A percentile compares a stretch with the other conserved stretches of the same genome.
These are phyloP conservation scores for Aphidoletes aphidimyza DNA, from an alignment of 2,888 invertebrate species.

Conservation along the genomic window DNA sequence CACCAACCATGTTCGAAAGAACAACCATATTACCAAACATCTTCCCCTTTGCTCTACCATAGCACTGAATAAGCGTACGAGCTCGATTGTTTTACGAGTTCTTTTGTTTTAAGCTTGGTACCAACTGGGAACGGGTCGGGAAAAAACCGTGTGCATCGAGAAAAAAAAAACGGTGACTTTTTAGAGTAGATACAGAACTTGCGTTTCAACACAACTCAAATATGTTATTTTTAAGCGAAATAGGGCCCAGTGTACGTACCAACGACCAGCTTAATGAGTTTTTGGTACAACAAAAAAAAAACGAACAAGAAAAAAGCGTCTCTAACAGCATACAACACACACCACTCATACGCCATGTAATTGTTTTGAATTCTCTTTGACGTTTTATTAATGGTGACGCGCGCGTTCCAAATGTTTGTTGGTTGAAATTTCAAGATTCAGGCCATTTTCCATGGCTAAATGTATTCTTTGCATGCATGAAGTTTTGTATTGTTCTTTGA, in stretches of 20 bases:
- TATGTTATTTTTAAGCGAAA: not conserved
- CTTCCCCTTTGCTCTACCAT: not conserved
- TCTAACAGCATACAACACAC: not conserved
- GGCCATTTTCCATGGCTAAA: not conserved
- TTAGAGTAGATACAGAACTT: not conserved
- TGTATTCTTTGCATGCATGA: conserved; percentile 23
- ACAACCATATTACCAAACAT: not conserved
- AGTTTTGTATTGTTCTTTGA: conserved; percentile 8
- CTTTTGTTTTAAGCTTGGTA: not conserved
- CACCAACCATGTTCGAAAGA: not conserved
- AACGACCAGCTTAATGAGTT: conserved; percentile 32
- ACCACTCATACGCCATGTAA: conserved; percentile 2
- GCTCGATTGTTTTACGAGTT: not conserved
- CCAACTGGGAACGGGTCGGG: not conserved
- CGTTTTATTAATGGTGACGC: not conserved
- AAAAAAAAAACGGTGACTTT: not conserved
- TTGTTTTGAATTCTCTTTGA: conserved; percentile 35
- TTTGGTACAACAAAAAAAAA: not conserved
- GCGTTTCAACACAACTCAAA: not conserved
- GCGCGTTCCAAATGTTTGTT: no score
- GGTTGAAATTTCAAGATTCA: conserved; percentile 2
- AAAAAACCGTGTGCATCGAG: not conserved
- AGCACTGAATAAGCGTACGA: not conserved
- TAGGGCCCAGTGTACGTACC: not conserved
- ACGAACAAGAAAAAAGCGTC: not conserved